phyloP scores from a whole-genome alignment of 2,113 vertebrate species.

The Haemorhous mexicanus region DNA sequence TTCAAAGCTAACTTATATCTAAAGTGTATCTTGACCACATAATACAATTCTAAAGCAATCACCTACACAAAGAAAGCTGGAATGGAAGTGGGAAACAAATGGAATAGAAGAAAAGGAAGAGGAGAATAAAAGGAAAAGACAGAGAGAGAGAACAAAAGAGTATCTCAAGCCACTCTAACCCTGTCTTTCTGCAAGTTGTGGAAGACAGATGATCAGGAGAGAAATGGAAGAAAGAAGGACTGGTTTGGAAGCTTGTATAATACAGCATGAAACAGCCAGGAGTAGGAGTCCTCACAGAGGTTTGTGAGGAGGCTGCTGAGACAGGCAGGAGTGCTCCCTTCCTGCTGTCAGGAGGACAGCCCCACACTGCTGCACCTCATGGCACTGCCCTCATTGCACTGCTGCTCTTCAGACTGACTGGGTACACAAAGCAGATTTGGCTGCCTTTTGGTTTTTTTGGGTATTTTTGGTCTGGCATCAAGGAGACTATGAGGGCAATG shows the following conservation, averaged over 20 bases:
- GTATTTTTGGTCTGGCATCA: background rate
- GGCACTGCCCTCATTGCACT: accelerated
- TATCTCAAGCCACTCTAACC: background rate
- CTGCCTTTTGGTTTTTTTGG: background rate
- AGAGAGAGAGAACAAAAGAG: background rate
- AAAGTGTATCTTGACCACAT: background rate
- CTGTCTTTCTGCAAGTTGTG: background rate
- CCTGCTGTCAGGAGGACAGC: background rate
- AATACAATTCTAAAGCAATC: background rate
- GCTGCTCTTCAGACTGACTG: background rate
- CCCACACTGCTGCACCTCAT: accelerated
- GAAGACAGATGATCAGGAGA: background rate
- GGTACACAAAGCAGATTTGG: background rate
- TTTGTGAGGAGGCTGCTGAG: background rate
- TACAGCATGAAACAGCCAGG: background rate
- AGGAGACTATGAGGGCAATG: background rate
- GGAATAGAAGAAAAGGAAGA: background rate
- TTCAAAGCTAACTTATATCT: background rate
- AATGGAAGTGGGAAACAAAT: background rate
- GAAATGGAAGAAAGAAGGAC: background rate
- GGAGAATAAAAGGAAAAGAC: background rate
- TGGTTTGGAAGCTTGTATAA: background rate
- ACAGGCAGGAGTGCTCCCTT: background rate
- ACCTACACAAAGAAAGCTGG: background rate
- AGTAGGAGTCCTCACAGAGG: background rate